A percentile compares a stretch with the other conserved stretches of the same genome.
These are phyloP conservation scores for Brachypalpus laphriformis DNA, from an alignment of 2,888 invertebrate genomes.

Conservation along the genomic window DNA sequence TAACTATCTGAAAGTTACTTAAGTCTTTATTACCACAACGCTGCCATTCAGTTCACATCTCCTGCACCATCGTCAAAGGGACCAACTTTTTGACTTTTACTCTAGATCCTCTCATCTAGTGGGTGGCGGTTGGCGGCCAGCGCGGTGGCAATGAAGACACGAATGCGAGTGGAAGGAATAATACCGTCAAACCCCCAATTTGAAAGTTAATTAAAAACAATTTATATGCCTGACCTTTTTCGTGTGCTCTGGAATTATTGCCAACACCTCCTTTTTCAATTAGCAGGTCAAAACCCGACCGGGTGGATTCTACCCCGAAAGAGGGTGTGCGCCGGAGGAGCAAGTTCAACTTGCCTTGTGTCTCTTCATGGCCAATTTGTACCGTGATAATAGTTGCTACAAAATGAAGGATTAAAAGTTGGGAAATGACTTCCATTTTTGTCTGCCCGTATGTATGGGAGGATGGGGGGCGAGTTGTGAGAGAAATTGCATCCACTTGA, in stretches of 20 bases:
- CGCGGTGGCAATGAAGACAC: background rate
- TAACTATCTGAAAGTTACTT: slow-evolving; percentile 64
- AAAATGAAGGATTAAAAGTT: background rate
- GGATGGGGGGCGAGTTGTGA: background rate
- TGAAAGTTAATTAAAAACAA: slow-evolving; percentile 69
- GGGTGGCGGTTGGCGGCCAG: background rate
- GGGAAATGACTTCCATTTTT: background rate
- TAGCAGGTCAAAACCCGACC: slow-evolving; percentile 32
- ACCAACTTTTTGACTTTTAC: slow-evolving; percentile 48
- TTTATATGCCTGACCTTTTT: slow-evolving; percentile 64
- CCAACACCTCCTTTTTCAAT: slow-evolving; percentile 50
- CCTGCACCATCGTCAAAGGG: slow-evolving; percentile 38
- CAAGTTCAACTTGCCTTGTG: slow-evolving; percentile 25
- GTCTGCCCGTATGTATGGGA: background rate
- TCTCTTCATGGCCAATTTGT: slow-evolving; percentile 47
- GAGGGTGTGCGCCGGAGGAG: background rate
- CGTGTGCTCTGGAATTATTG: slow-evolving; percentile 43
- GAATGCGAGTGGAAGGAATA: slow-evolving; percentile 13
- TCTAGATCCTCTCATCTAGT: background rate
- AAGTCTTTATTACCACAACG: slow-evolving; percentile 66
- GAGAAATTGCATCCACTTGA: slow-evolving; percentile 42
- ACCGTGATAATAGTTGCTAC: background rate
- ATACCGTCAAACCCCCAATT: slow-evolving; percentile 58
- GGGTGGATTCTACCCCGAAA: background rate
- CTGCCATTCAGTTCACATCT: slow-evolving; percentile 42